Conservation (phyloP, 2,797 vertebrate species). For the Decapterus maruadsi region DNA sequence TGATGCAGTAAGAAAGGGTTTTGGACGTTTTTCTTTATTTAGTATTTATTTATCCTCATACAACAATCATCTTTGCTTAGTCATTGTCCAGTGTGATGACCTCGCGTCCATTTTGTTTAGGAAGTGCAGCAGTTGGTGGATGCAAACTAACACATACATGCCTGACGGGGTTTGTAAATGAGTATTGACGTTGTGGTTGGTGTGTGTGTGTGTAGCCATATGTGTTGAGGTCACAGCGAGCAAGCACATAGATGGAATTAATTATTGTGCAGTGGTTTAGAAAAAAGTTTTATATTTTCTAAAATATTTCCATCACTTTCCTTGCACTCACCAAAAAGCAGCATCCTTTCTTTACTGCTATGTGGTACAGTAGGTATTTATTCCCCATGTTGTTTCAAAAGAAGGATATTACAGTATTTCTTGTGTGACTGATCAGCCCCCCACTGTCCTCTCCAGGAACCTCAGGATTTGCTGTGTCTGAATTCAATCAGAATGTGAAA, state of each 20-base stretch:
- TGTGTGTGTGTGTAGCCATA: neutral
- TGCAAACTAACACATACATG: neutral
- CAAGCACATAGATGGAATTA: neutral
- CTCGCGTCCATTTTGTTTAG: conserved; percentile 2
- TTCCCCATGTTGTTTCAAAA: neutral
- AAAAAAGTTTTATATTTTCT: neutral
- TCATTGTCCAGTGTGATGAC: neutral
- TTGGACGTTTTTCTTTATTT: neutral
- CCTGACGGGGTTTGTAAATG: neutral
- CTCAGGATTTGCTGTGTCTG: neutral
- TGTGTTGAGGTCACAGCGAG: neutral
- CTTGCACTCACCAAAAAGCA: neutral
- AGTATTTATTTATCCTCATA: neutral
- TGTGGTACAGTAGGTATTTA: neutral
- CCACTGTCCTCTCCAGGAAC: no score
- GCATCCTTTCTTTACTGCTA: neutral
- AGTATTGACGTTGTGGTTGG: neutral
- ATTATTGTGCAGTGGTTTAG: neutral
- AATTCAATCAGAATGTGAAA: no score
- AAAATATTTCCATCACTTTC: neutral
- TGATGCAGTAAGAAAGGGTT: neutral
- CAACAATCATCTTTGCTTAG: neutral
- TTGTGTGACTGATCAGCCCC: neutral
- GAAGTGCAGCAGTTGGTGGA: conserved; percentile 7
- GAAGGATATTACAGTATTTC: neutral